These are phyloP conservation scores for Macrosteles quadrilineatus DNA, from an alignment of 1,140 invertebrate genomes.

Conservation along the genomic window DNA sequence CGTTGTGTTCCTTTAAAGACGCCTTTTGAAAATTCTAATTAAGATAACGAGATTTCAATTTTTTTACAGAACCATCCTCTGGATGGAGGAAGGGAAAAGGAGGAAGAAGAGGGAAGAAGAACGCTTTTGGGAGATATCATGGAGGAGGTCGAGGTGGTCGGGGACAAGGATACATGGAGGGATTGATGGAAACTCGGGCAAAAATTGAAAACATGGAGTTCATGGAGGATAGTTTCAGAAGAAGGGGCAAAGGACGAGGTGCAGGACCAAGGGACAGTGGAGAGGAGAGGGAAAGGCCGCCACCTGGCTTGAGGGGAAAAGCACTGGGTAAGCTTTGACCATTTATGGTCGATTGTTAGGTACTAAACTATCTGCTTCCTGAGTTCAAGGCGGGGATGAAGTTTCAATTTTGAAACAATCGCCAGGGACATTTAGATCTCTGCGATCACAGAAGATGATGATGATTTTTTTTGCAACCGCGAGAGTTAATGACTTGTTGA, in stretches of 20 bases:
- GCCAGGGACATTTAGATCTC: no score
- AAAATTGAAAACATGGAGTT: not conserved
- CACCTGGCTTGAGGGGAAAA: slow-evolving; percentile 20
- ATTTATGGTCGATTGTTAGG: no score
- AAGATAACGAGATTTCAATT: no score
- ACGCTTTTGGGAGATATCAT: not conserved
- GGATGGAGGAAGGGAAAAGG: not conserved
- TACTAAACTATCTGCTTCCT: no score
- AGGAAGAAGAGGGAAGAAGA: slow-evolving; percentile 2
- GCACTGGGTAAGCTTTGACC: slow-evolving; percentile 4
- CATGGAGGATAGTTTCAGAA: slow-evolving; percentile 3
- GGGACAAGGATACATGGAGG: not conserved
- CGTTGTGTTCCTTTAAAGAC: no score
- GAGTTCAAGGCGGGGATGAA: no score
- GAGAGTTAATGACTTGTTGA: no score
- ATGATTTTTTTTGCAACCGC: no score
- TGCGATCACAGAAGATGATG: no score
- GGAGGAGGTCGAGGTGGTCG: not conserved
- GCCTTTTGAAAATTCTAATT: no score
- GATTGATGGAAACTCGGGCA: not conserved
- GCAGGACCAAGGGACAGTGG: not conserved
- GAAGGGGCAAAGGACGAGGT: not conserved
- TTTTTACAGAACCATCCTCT: not conserved
- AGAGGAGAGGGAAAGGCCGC: slow-evolving; percentile 15
- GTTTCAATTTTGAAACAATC: no score